phyloP scores from a whole-genome alignment of 2,797 vertebrate genomes.

The Setipinna tenuifilis region DNA sequence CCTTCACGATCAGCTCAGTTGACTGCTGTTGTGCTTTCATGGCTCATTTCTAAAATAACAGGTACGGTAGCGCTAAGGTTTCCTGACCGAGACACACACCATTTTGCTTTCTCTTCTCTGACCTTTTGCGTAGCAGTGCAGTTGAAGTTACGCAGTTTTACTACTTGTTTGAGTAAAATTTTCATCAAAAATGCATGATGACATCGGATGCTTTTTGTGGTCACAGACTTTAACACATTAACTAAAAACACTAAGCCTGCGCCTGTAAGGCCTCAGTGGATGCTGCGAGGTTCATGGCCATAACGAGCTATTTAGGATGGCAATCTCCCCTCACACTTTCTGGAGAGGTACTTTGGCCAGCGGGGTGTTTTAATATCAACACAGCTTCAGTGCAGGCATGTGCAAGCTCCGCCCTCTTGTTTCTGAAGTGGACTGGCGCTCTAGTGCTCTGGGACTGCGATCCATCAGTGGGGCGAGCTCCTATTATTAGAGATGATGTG shows the following conservation, averaged over 20 bases:
- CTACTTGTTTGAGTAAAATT: neutral
- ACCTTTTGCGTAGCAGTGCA: neutral
- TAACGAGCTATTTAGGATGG: neutral
- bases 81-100: neutral
- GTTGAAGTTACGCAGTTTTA: neutral
- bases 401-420: neutral
- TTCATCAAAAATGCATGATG: neutral
- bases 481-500: neutral
- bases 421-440: neutral
- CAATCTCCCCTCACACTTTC: neutral
- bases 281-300: neutral
- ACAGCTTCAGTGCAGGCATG: neutral
- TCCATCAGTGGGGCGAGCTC: neutral
- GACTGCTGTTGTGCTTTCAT: neutral
- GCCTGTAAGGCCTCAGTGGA: neutral
- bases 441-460: neutral
- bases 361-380: neutral
- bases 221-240: neutral
- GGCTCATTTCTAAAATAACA: neutral
- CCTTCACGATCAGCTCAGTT: neutral
- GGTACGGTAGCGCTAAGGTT: neutral
- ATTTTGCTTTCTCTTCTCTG: neutral
- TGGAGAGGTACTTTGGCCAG: neutral
- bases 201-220: neutral
- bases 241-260: neutral